Base-by-base conservation (phyloP, 1,140 invertebrate species). In the Danaus melanippus region DNA sequence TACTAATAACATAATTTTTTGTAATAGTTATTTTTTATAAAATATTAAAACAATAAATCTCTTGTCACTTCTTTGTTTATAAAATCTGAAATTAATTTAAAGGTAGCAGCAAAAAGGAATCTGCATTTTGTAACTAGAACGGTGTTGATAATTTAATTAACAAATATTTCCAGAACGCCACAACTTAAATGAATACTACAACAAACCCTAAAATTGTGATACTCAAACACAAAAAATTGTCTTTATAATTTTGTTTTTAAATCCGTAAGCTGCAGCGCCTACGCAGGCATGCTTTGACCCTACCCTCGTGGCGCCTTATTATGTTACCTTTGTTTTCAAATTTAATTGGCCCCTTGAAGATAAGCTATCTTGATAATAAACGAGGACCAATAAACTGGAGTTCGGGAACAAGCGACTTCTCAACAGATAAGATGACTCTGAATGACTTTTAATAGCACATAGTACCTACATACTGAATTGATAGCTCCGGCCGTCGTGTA, bases 281-380 rank as follows among this genome's bases (percentile, higher is more conserved):
- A 84, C 82, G 77, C 77, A 77, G 54, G 62, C 71, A 58, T 60
- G 63, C 69, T 15, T 15, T 15, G 15, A 15, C 68, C 56, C 49
- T 66, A 56, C 60, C 65, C 52, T 60, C 52, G 56, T 78, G 80
- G 83, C 83, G 80, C 83, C 79, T 84, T 86, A 84, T 84, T 84
- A 83, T 81, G 80, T 83, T 84, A 84, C 79, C 80, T 83, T 86
- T 86, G 83, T 86, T 86, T 86, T 86, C 77, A 86, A 86, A 86
- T 86, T 84, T 86, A 86, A 86, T 86, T 86, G 83, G 83, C 78
- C 76, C 67, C 77, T 79, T 73, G 69, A 56, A 86, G 83, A 86
- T 86, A 86, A 79, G 64, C 74, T 86, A 86, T 86, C 83, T 82
- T 84, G 80, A 86, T 86, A 86, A 84, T 84, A 84, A 86, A 85